A percentile compares a stretch with the other conserved stretches of the same genome.
Conservation (phyloP, 2,797 vertebrate species). For the Florisuga fusca region DNA sequence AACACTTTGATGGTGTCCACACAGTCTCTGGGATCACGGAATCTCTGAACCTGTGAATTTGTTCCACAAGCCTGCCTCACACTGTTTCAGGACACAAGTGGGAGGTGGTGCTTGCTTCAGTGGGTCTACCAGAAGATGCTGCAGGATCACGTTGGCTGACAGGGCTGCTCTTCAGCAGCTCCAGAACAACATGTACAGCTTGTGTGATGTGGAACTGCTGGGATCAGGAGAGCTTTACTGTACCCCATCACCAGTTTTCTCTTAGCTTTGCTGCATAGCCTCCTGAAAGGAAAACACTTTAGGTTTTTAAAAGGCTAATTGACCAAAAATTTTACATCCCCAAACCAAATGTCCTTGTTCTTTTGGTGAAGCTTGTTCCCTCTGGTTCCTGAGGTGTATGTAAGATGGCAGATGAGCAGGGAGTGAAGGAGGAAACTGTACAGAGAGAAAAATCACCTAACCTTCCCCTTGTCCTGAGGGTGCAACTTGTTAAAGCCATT, state of each 20-base stretch:
- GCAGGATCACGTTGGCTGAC: accelerated
- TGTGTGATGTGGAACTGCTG: not conserved
- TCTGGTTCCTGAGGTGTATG: not conserved
- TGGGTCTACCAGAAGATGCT: not conserved
- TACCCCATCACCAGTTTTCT: not conserved
- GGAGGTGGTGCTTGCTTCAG: accelerated
- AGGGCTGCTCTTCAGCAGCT: not conserved
- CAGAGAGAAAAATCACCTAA: not conserved
- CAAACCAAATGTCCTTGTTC: not conserved
- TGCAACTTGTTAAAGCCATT: not conserved
- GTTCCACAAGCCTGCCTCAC: not conserved
- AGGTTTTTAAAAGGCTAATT: not conserved
- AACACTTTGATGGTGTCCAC: not conserved
- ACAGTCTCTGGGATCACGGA: not conserved
- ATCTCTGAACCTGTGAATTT: not conserved
- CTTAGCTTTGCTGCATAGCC: not conserved
- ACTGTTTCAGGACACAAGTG: accelerated
- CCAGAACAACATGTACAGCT: not conserved
- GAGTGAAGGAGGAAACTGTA: not conserved
- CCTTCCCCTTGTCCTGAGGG: not conserved
- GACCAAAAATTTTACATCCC: not conserved
- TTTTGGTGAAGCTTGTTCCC: not conserved
- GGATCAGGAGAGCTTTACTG: not conserved
- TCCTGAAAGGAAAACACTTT: not conserved
- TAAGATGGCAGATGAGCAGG: not conserved